These are phyloP conservation scores for Clarias platycephalus DNA, from an alignment of 2,797 vertebrate species.

Conservation along the genomic window DNA sequence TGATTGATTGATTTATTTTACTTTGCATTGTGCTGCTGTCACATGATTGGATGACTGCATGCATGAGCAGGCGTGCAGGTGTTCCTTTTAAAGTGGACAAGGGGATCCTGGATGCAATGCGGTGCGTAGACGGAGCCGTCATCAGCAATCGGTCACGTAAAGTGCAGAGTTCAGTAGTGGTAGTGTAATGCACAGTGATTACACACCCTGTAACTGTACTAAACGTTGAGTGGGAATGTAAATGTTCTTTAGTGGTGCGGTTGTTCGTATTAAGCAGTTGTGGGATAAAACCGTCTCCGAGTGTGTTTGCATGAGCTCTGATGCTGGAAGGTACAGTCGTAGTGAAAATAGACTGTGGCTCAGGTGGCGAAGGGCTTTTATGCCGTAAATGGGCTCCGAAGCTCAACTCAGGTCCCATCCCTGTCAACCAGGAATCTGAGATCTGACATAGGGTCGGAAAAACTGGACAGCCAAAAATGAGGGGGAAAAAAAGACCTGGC, in stretches of 20 bases:
- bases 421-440: background rate
- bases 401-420: background rate
- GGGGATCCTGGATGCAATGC: background rate
- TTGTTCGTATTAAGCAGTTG: background rate
- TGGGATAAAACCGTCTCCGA: background rate
- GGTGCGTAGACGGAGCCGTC: background rate
- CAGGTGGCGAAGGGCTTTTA: background rate
- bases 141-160: background rate
- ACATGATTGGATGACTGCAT: too few relatives aligned
- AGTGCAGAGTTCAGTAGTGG: background rate
- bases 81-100: too few relatives aligned
- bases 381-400: background rate
- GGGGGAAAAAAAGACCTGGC: background rate
- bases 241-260: background rate
- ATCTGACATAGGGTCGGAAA: too few relatives aligned
- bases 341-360: background rate
- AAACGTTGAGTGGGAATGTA: background rate
- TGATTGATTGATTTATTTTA: too few relatives aligned
- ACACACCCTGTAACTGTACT: background rate
- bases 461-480: background rate
- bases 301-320: background rate
- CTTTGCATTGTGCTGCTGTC: too few relatives aligned
- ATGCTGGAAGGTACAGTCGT: background rate
- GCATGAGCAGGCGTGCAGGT: too few relatives aligned
- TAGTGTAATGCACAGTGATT: conserved; percentile 11